phyloP scores from a whole-genome alignment of 2,888 invertebrate genomes.

The Cheilosia soror region DNA sequence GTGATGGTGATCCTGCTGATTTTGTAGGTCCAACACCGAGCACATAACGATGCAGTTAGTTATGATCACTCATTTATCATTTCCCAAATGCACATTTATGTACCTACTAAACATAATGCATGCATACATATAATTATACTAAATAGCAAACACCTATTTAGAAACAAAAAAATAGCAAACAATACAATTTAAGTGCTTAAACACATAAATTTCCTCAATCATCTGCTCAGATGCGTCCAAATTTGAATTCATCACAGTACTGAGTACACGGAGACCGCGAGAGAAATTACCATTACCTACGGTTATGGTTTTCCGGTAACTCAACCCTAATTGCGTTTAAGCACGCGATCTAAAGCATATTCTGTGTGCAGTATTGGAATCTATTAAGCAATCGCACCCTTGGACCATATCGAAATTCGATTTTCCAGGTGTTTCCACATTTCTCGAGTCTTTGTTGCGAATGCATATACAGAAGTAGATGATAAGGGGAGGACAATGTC shows the following conservation, averaged over 20 bases:
- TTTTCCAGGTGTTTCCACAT: slow-evolving; percentile 72
- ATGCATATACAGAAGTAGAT: slow-evolving; percentile 14
- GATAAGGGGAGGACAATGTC: slow-evolving; percentile 61
- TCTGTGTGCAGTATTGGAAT: slow-evolving; percentile 60
- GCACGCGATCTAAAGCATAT: slow-evolving; percentile 56
- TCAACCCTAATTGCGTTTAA: slow-evolving; percentile 65
- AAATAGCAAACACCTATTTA: not conserved
- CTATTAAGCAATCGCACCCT: slow-evolving; percentile 51
- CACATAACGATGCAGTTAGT: too few species aligned
- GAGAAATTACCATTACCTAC: slow-evolving; percentile 23
- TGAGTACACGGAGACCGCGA: not conserved
- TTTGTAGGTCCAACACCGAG: too few species aligned
- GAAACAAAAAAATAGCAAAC: too few species aligned
- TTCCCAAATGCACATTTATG: too few species aligned
- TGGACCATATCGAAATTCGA: slow-evolving; percentile 69
- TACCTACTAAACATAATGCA: too few species aligned
- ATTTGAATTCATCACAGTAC: slow-evolving; percentile 49
- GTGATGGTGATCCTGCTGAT: too few species aligned
- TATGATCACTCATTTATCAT: too few species aligned
- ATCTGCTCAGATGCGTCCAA: slow-evolving; percentile 56
- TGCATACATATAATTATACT: not conserved
- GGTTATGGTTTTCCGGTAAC: slow-evolving; percentile 63
- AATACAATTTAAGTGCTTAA: slow-evolving; percentile 7
- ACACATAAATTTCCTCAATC: slow-evolving; percentile 49
- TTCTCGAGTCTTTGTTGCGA: not conserved